phyloP scores from a whole-genome alignment of 2,888 invertebrate genomes.

The Sipunculus nudus region DNA sequence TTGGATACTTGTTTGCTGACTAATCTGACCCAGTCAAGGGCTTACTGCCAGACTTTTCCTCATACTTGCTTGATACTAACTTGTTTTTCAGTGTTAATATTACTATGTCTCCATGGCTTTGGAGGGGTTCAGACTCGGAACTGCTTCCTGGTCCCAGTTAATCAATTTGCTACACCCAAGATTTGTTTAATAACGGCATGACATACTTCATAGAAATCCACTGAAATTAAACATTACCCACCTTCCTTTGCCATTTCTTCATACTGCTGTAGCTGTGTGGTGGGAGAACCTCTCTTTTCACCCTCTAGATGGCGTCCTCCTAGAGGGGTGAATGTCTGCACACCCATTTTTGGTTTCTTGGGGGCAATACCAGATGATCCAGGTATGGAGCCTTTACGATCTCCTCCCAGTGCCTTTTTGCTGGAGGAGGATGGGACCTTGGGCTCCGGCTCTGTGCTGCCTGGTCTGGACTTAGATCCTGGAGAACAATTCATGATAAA shows the following conservation, averaged over 20 bases:
- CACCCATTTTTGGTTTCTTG: constrained; percentile 63
- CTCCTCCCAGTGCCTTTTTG: constrained; percentile 81
- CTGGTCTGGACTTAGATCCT: neutral
- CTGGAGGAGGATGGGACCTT: constrained; percentile 57
- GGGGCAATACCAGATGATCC: constrained; percentile 57
- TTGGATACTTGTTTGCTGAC: no score
- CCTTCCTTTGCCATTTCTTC: constrained; percentile 76
- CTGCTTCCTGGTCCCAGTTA: no score
- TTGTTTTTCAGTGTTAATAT: no score
- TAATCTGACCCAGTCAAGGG: no score
- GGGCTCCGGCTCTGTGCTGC: constrained; percentile 23
- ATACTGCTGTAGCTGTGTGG: constrained; percentile 47
- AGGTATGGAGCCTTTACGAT: no score
- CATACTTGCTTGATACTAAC: no score
- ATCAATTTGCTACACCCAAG: no score
- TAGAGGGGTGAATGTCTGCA: constrained; percentile 57
- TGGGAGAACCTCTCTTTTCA: constrained; percentile 46
- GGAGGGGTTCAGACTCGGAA: no score
- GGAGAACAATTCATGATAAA: no score
- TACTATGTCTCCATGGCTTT: no score
- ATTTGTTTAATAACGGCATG: no score
- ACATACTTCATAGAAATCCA: constrained; percentile 4
- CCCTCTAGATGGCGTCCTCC: constrained; percentile 40
- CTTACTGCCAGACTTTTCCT: no score
- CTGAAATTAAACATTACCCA: constrained; percentile 31